phyloP scores from a whole-genome alignment of 2,888 invertebrate genomes.

The Azorinus chamasolen region DNA sequence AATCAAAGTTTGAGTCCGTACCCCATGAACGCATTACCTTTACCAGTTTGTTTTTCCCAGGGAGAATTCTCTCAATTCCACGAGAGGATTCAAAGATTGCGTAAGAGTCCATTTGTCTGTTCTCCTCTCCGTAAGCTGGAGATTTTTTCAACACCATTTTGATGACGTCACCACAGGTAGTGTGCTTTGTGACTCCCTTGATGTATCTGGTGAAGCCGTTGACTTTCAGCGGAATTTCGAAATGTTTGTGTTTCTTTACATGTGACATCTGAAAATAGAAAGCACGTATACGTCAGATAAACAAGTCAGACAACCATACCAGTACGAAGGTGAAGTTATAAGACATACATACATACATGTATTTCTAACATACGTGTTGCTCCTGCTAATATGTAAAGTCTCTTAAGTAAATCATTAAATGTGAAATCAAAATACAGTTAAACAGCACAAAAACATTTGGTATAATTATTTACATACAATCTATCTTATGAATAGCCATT shows the following conservation, averaged over 20 bases:
- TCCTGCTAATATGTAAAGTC: too few species aligned
- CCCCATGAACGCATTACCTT: conserved; percentile 61
- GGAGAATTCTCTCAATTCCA: conserved; percentile 58
- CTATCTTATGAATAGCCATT: too few species aligned
- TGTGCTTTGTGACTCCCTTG: conserved; percentile 57
- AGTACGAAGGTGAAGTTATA: too few species aligned
- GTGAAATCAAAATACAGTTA: too few species aligned
- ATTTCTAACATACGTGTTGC: too few species aligned
- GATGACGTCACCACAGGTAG: conserved; percentile 62
- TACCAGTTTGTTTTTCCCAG: conserved; percentile 48
- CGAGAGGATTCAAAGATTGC: conserved; percentile 59
- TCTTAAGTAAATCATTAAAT: too few species aligned
- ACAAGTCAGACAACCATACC: too few species aligned
- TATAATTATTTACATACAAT: too few species aligned
- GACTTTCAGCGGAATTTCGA: conserved; percentile 45
- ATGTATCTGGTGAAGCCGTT: conserved; percentile 41
- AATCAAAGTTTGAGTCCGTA: conserved; percentile 34
- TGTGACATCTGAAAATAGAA: conserved; percentile 55
- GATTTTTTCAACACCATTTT: conserved; percentile 57
- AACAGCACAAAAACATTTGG: too few species aligned
- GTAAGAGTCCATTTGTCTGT: conserved; percentile 25
- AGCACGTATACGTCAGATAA: too few species aligned
- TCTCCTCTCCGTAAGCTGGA: conserved; percentile 24
- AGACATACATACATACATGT: too few species aligned
- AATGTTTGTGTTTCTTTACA: conserved; percentile 7